Percentiles rank a stretch among this genome's conserved stretches.
Conservation (phyloP, 2,888 invertebrate genomes). For the Macrosiphum euphorbiae region DNA sequence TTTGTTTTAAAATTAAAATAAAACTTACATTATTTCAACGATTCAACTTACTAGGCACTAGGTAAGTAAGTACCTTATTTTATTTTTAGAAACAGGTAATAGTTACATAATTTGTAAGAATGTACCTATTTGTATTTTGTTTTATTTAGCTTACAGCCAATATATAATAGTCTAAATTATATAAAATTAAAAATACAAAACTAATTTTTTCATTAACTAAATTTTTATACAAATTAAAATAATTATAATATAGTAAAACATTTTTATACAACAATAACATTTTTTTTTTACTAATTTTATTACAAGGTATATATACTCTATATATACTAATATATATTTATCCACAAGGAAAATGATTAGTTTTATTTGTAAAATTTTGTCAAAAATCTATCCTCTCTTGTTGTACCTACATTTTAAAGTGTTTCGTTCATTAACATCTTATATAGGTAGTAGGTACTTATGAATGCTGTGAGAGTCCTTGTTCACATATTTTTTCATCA, state of each 20-base stretch:
- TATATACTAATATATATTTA: not conserved
- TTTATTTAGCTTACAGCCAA: not conserved
- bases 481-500: slow-evolving; percentile 11
- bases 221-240: too few species aligned
- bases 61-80: too few species aligned
- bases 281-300: not conserved
- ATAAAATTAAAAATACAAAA: too few species aligned
- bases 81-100: too few species aligned
- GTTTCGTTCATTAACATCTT: not conserved
- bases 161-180: too few species aligned
- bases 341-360: slow-evolving; percentile 23
- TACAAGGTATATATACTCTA: not conserved
- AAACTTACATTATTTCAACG: too few species aligned
- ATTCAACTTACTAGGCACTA: too few species aligned
- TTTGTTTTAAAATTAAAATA: too few species aligned
- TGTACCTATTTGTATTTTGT: not conserved
- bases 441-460: slow-evolving; percentile 30
- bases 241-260: too few species aligned
- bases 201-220: too few species aligned
- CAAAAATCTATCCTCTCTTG: not conserved
- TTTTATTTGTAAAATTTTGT: slow-evolving; percentile 8
- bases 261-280: too few species aligned
- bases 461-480: not conserved
- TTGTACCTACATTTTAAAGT: slow-evolving; percentile 4
- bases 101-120: too few species aligned